These are phyloP conservation scores for Pachyrhynchus sulphureomaculatus DNA, from an alignment of 1,140 invertebrate genomes.

Conservation along the genomic window DNA sequence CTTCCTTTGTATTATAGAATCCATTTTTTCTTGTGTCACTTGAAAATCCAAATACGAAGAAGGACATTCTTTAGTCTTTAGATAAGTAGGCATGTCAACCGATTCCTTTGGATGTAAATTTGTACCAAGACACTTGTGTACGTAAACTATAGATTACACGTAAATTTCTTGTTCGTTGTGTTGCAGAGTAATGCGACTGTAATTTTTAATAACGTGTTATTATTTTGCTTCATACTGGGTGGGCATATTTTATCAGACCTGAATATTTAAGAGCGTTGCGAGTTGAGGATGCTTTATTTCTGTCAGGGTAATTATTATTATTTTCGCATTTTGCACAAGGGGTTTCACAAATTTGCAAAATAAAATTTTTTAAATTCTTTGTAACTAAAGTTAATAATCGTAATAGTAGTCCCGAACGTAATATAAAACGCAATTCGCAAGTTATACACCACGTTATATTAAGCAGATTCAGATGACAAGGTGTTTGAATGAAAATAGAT, in stretches of 20 bases:
- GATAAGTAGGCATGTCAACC: conserved; percentile 48
- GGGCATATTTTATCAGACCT: conserved; percentile 8
- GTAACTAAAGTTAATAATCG: too few species aligned
- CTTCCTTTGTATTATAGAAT: conserved; percentile 45
- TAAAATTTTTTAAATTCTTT: too few species aligned
- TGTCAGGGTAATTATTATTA: too few species aligned
- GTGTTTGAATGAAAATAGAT: too few species aligned
- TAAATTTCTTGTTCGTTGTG: conserved; percentile 14
- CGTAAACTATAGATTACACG: conserved; percentile 35
- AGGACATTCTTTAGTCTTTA: conserved; percentile 49
- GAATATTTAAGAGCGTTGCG: neutral
- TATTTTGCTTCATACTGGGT: conserved; percentile 18
- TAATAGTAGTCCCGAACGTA: too few species aligned
- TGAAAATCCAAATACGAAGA: conserved; percentile 49
- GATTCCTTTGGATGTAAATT: conserved; percentile 50
- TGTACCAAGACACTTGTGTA: conserved; percentile 45
- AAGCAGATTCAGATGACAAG: too few species aligned
- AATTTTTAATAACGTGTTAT: conserved; percentile 20
- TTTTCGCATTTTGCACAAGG: neutral
- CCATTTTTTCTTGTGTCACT: conserved; percentile 45
- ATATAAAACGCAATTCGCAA: too few species aligned
- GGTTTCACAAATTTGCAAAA: neutral
- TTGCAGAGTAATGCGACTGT: conserved; percentile 7
- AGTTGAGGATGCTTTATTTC: too few species aligned
- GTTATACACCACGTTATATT: too few species aligned